Evolutionary conservation across 2,113 vertebrate genomes (phyloP), one percentile per base, ranked within the genome.

Genomic region (Lophius piscatorius): DNA sequence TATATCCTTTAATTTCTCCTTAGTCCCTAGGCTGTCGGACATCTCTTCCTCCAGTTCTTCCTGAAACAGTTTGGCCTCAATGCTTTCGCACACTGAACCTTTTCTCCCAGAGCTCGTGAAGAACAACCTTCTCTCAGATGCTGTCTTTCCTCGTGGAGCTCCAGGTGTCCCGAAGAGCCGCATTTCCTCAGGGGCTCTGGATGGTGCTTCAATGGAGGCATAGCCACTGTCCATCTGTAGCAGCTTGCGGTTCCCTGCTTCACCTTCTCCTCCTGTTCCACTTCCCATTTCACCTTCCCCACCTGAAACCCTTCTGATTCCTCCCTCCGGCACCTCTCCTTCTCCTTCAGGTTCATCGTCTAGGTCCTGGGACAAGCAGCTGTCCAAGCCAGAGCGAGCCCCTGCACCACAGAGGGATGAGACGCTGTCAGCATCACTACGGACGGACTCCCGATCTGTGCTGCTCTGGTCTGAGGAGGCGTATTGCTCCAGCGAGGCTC

Each of bases 221-320:
- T 99, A 98, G 51, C 96, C 97, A 0, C 97, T 99, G 91, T 99
- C 97, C 97, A 98, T 98, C 88, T 98, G 97, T 61, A 98, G 90
- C 50, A 99, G 92, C 67, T 97, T 96, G 3, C 97, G 91, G 0
- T 91, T 92, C 33, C 92, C 92, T 0, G 89, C 68, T 31, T 98
- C 97, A 0, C 81, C 67, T 5, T 93, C 92, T 26, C 82, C 86
- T 5, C 81, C 86, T 3, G 73, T 80, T 20, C 80, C 74, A 13
- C 89, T 5, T 57, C 7, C 73, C 70, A 84, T 52, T 9, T 82
- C 83, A 6, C 35, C 64, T 38, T 78, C 63, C 20, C 70, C 72
- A 12, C 74, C 79, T 21, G 67, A 68, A 0, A 52, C 47, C 39
- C 70, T 79, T 63, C 54, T 82, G 55, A 39, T 46, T 29, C 52